Evolutionary conservation across 1,140 invertebrate genomes (phyloP).

Genomic region (Solenopsis fugax): DNA sequence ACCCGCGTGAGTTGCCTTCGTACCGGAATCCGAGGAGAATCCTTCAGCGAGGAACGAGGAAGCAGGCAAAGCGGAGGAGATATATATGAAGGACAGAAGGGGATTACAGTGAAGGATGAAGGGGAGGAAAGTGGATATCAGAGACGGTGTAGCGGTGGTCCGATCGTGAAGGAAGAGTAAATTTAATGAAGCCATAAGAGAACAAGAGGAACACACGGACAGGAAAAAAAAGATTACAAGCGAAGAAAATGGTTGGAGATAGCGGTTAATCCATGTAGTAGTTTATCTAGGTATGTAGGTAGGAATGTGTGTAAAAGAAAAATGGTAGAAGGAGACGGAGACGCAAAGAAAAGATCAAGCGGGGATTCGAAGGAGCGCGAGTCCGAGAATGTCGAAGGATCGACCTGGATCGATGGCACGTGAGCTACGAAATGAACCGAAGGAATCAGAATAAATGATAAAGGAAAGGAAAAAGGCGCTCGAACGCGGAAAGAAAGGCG

Average conservation of each 20-base stretch:
- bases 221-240: conserved; percentile 10
- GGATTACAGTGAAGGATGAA: conserved; percentile 51
- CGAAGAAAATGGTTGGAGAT: not conserved
- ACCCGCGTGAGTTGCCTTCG: not conserved
- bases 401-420: too few species aligned
- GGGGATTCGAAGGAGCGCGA: conserved; percentile 28
- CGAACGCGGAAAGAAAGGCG: conserved; percentile 24
- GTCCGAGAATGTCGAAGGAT: not conserved
- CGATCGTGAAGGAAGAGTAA: not conserved
- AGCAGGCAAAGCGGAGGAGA: not conserved
- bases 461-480: not conserved
- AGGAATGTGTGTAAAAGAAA: not conserved
- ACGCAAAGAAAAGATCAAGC: not conserved
- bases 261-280: not conserved
- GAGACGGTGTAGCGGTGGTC: conserved; percentile 19
- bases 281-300: conserved; percentile 3
- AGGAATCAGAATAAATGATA: conserved; percentile 17
- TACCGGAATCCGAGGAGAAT: conserved; percentile 3
- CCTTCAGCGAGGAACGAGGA: conserved; percentile 23
- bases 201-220: not conserved
- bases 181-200: conserved; percentile 43
- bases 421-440: not conserved
- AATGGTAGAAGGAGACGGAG: not conserved
- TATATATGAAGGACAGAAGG: conserved; percentile 30
- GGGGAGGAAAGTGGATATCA: conserved; percentile 28